These are phyloP conservation scores for Arge pagana DNA, from an alignment of 2,888 invertebrate species.

Conservation along the genomic window DNA sequence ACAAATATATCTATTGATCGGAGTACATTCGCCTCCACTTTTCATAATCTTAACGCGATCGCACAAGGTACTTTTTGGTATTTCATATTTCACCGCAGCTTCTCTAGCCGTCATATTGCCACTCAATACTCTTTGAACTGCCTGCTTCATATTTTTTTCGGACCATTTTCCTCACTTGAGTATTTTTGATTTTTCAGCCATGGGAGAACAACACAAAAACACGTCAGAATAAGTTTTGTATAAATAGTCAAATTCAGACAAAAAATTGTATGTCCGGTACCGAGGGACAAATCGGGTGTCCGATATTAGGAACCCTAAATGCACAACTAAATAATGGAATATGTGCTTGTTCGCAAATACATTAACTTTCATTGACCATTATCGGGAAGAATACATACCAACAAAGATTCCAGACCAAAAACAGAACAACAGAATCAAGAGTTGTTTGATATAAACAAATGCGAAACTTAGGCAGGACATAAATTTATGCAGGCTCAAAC, in stretches of 20 bases:
- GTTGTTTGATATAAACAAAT: background rate
- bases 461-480: constrained; percentile 4
- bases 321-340: background rate
- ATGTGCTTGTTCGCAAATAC: too few relatives aligned
- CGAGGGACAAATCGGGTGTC: constrained; percentile 1
- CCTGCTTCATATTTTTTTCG: constrained; percentile 10
- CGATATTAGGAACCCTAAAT: background rate
- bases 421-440: background rate
- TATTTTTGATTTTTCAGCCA: constrained; percentile 9
- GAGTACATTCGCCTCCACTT: constrained; percentile 15
- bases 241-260: background rate
- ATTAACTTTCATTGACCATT: too few relatives aligned
- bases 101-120: constrained; percentile 15
- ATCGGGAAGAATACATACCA: too few relatives aligned
- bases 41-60: constrained; percentile 15
- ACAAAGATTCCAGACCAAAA: too few relatives aligned
- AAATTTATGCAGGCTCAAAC: constrained; percentile 4
- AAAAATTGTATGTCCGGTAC: constrained; percentile 9
- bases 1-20: constrained; percentile 8
- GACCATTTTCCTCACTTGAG: constrained; percentile 26
- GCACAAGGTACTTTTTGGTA: constrained; percentile 12
- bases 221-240: constrained; percentile 8
- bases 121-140: constrained; percentile 10
- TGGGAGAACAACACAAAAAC: constrained; percentile 7
- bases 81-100: constrained; percentile 5